A percentile compares a stretch with the other conserved stretches of the same genome.
Conservation (phyloP, 2,113 vertebrate species). For the Grammatotria lemairii region DNA sequence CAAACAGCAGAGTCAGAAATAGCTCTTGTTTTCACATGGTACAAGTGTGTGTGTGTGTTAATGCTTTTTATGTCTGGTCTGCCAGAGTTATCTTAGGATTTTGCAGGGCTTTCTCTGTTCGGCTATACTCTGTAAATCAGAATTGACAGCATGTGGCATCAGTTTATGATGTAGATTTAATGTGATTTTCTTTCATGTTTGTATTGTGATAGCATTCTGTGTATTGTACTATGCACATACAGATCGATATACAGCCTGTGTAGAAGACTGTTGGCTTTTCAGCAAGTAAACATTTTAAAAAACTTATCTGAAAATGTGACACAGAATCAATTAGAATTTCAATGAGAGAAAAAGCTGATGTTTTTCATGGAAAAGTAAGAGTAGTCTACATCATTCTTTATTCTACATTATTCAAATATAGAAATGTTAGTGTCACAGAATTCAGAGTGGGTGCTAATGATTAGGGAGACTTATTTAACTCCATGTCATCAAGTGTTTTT, state of each 20-base stretch:
- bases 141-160: conserved; percentile 1
- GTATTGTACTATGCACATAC: not conserved
- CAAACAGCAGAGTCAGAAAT: not conserved
- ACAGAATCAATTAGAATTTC: not conserved
- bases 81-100: not conserved
- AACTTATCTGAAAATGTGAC: not conserved
- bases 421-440: not conserved
- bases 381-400: not conserved
- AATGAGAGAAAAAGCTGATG: not conserved
- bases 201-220: not conserved
- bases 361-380: not conserved
- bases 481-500: not conserved
- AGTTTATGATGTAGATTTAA: not conserved
- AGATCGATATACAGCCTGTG: not conserved
- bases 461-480: not conserved
- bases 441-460: not conserved
- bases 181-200: not conserved
- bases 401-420: not conserved
- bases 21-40: not conserved
- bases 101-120: not conserved
- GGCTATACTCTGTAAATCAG: not conserved
- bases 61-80: not conserved
- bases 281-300: fast-evolving
- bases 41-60: not conserved
- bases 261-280: not conserved